phyloP scores from a whole-genome alignment of 1,140 invertebrate species.

The Cataglyphis hispanica region DNA sequence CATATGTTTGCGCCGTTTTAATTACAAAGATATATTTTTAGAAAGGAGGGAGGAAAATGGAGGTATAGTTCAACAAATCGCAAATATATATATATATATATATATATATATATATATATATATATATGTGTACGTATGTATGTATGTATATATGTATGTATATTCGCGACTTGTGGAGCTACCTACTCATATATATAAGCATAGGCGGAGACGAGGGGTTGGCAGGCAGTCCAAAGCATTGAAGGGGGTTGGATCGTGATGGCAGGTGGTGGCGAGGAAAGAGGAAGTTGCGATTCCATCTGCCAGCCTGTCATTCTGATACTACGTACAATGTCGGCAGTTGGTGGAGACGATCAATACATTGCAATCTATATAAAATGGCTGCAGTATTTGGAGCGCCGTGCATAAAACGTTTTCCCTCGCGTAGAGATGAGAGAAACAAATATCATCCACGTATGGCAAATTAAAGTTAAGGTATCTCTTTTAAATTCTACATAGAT shows the following conservation, averaged over 20 bases:
- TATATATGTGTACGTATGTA: constrained; percentile 26
- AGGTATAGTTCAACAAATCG: neutral
- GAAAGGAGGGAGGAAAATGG: neutral
- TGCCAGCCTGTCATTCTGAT: constrained; percentile 86
- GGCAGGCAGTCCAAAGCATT: constrained; percentile 80
- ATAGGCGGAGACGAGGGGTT: constrained; percentile 84
- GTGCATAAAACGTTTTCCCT: constrained; percentile 70
- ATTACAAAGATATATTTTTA: constrained; percentile 70
- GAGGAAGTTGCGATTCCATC: constrained; percentile 86
- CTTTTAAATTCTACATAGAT: neutral
- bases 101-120: neutral
- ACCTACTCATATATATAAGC: constrained; percentile 75
- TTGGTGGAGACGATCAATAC: constrained; percentile 85
- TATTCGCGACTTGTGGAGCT: constrained; percentile 31
- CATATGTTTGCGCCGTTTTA: constrained; percentile 50
- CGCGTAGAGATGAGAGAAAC: constrained; percentile 26
- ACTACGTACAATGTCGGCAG: constrained; percentile 84
- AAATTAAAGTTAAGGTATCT: constrained; percentile 28
- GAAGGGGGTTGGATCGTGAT: constrained; percentile 78
- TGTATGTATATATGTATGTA: constrained; percentile 21
- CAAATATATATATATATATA: constrained; percentile 6
- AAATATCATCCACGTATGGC: constrained; percentile 1
- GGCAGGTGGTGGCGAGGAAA: constrained; percentile 76
- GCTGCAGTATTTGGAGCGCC: constrained; percentile 81
- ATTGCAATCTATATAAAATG: constrained; percentile 87